Evolutionary conservation across 2,797 vertebrate species (phyloP), one percentile per base, ranked within the genome.

Genomic region (Adrianichthys oophorus): DNA sequence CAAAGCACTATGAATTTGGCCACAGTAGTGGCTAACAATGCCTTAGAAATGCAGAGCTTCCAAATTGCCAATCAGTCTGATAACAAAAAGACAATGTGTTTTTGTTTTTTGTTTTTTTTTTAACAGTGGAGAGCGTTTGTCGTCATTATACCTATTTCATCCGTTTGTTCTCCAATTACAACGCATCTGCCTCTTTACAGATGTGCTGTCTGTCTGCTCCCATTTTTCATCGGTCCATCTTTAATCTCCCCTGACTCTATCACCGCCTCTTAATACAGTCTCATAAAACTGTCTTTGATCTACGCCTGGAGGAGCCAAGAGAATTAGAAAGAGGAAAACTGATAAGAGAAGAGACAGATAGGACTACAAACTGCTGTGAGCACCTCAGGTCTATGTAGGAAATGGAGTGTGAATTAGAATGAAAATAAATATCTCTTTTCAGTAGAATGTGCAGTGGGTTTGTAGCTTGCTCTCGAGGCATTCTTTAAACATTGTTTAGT

Each of bases 61-160:
- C 83, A 84, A 90, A 85, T 85, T 86, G 80, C 76, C 86, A 87
- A 73, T 88, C 85, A 82, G 72, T 64, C 66, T 86, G 85, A 86
- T 87, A 85, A 73, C 68, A 85, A 56, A 26, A 59, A 67, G 78
- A 84, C 83, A 79, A 80, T 82, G 82, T 86, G 68, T 84, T 86
- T 84, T 75, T 21, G 2, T 19, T 21, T 21, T 21, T 21, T 21
- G 19, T 21, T 21, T 21, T 21, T n/a, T n/a, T 21, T 21, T 21
- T 21, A 21, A 2, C 19, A 21, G 19, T 21, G 71, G 68, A 65
- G 76, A 87, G 66, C 57, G 70, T 68, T 70, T 53, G 48, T 75
- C 58, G 26, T 71, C 37, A 65, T 82, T 82, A 32, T 70, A 67
- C 52, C 37, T 76, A 75, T 82, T 84, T 85, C 71, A 76, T 84